phyloP scores from a whole-genome alignment of 1,140 invertebrate genomes.

The Eulimnadia texana region DNA sequence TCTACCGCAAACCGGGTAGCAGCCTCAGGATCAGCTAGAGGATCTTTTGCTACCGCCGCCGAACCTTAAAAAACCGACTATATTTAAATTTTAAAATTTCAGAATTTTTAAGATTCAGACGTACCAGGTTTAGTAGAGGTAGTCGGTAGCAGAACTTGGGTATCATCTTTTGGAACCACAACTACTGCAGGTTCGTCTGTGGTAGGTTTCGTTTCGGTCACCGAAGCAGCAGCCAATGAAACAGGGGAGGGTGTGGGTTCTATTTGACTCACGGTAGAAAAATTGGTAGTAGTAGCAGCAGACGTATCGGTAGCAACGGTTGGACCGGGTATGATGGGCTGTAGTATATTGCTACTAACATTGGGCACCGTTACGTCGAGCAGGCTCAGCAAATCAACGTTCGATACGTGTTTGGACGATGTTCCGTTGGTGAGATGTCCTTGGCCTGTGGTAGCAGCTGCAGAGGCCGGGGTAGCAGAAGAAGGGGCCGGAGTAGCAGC shows the following conservation, averaged over 20 bases:
- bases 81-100: too few species aligned
- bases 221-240: too few species aligned
- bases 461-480: background rate
- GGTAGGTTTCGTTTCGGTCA: too few species aligned
- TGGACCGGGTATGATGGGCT: constrained; percentile 29
- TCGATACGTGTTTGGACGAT: constrained; percentile 27
- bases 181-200: too few species aligned
- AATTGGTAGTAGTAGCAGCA: constrained; percentile 9
- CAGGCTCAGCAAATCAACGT: constrained; percentile 58
- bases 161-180: too few species aligned
- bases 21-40: constrained; percentile 52
- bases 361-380: constrained; percentile 45
- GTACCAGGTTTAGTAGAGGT: constrained; percentile 15
- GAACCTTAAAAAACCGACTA: too few species aligned
- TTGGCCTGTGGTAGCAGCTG: background rate
- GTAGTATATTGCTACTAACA: constrained; percentile 38
- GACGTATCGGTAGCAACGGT: background rate
- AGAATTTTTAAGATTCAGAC: too few species aligned
- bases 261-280: too few species aligned
- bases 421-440: background rate
- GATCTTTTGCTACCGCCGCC: too few species aligned
- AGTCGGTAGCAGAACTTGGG: background rate
- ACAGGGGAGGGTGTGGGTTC: too few species aligned
- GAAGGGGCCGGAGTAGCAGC: background rate
- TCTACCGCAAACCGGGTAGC: constrained; percentile 66